Evolutionary conservation across 2,113 vertebrate genomes (phyloP), one percentile per base, ranked within the genome.

Genomic region (Dendrocopos noguchii): DNA sequence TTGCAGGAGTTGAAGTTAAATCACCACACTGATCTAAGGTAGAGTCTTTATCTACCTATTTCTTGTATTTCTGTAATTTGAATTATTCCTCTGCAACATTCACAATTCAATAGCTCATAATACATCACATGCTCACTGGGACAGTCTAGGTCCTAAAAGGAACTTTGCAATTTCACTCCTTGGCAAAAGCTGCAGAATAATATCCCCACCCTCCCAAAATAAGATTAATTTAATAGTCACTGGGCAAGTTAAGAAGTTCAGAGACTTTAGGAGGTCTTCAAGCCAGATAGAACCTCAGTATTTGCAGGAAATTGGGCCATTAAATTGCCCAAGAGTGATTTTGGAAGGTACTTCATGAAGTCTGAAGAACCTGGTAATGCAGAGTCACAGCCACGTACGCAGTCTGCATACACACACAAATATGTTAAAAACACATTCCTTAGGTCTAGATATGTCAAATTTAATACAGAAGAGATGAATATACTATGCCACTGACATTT

Each of bases 401-500:
- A 6, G 13, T 6, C 4, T 6, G 6, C 4, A 34, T 4, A 39
- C 3, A 31, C 3, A 39, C 3, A 22, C 55, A 63, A 29, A n/a
- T 21, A 34, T 28, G 36, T n/a, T 3, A 8, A 15, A 68, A 65
- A 5, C 4, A 2, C 18, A 76, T 31, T 73, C 31, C 67, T 75
- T 27, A 73, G n/a, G 44, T 53, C 28, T 50, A 68, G 15, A 11
- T 44, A 67, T 5, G 31, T 36, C 20, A 13, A 34, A 56, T 46
- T 50, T 52, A 61, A 36, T 55, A 78, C 67, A 74, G 33, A 57
- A 15, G 27, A 44, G 44, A 53, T 28, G 5, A 52, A 44, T 68
- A 57, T 33, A 73, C 56, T 52, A 39, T 25, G 36, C 20, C 57
- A 47, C 22, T 28, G 36, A 39, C 56, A 44, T 6, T 68, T 53